Evolutionary conservation across 2,797 vertebrate genomes (phyloP), one percentile per base, ranked within the genome.

Genomic region (Chrysocyon brachyurus): DNA sequence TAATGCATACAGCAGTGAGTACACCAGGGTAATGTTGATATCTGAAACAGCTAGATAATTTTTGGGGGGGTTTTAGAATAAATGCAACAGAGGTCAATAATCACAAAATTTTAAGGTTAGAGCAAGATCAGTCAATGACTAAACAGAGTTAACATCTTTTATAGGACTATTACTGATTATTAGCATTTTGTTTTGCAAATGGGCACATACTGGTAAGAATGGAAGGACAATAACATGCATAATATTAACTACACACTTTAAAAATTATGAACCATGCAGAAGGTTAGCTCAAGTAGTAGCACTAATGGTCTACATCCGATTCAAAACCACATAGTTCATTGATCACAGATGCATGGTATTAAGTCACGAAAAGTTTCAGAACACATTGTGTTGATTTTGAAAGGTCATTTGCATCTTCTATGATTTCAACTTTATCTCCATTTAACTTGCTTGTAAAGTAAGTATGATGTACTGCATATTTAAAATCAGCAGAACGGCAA

Each of bases 61-160:
- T 98, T 98, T 98, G 72, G 98, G 93, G 98, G 98, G 98, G 98
- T 98, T 98, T 99, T 99, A 99, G 99, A 99, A 99, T 99, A 99
- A 99, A 99, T 99, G 99, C 99, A 99, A 99, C 99, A 99, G 99
- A 99, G 99, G 98, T 99, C 99, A 99, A 99, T 99, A 99, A 99
- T 99, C 99, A 99, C 99, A 99, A 99, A 99, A 99, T 99, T 99
- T 99, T 98, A 99, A 99, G 99, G 98, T 99, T 99, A 99, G 99
- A 99, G 99, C 99, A 99, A 99, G 99, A 99, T 99, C 99, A 99
- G 99, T 99, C 99, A 99, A 99, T 99, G 99, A 99, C 99, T 99
- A 99, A 99, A 99, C 99, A 99, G 99, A 99, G 99, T 99, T 99
- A 99, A 99, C 99, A 99, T 99, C 98, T 99, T 99, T 99, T 98